phyloP scores from a whole-genome alignment of 2,113 vertebrate genomes.

The Pachyramphus minor region DNA sequence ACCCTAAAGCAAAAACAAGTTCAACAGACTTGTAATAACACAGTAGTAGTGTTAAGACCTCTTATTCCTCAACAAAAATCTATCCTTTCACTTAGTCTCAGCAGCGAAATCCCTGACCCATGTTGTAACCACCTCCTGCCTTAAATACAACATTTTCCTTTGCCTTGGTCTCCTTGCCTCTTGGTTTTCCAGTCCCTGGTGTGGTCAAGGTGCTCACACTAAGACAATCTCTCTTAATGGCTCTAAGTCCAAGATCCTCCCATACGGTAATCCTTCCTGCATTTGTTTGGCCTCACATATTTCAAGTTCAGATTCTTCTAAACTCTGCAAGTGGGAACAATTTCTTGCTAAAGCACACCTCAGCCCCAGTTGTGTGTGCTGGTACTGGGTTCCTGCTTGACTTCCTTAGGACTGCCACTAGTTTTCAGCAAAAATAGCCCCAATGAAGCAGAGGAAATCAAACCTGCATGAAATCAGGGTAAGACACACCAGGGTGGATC shows the following conservation, averaged over 20 bases:
- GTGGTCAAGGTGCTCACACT: neutral
- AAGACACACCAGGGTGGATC: neutral
- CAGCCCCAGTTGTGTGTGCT: neutral
- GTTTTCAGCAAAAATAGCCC: neutral
- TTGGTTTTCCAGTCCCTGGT: neutral
- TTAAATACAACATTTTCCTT: neutral
- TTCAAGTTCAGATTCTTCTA: neutral
- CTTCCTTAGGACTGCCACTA: neutral
- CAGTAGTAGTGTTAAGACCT: conserved; percentile 16
- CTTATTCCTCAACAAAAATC: conserved; percentile 24
- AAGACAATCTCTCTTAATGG: neutral
- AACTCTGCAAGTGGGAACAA: neutral
- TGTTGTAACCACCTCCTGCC: neutral
- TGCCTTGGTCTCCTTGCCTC: neutral
- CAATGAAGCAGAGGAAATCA: neutral
- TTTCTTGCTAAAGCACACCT: neutral
- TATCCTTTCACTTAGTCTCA: rapidly evolving
- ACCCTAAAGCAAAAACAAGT: conserved; percentile 68
- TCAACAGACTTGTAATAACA: conserved; percentile 63
- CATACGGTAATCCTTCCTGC: neutral
- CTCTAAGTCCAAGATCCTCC: neutral
- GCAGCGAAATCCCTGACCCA: neutral
- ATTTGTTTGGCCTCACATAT: neutral
- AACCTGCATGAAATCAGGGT: neutral
- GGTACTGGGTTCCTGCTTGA: neutral